phyloP scores from a whole-genome alignment of 1,140 invertebrate species.

The Hylyphantes graminicola region DNA sequence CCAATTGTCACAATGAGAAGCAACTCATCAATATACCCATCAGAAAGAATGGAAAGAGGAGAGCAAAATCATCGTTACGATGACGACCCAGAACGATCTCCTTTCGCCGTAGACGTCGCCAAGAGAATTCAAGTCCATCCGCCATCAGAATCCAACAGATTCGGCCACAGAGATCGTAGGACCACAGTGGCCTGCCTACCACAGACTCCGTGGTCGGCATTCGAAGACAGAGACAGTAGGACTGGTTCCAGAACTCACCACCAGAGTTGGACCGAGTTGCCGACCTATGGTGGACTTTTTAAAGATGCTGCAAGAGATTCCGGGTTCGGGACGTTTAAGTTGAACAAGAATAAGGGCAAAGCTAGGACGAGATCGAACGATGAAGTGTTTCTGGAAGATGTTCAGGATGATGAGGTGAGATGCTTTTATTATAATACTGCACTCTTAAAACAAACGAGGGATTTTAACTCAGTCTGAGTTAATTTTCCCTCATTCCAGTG shows the following conservation, averaged over 20 bases:
- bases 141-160: not conserved
- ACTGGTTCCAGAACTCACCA: not conserved
- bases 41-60: not conserved
- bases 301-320: conserved; percentile 6
- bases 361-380: conserved; percentile 9
- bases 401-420: conserved; percentile 46
- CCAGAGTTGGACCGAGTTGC: conserved; percentile 29
- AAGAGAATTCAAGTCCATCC: not conserved
- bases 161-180: conserved; percentile 6
- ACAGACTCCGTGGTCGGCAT: not conserved
- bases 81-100: conserved; percentile 5
- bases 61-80: not conserved
- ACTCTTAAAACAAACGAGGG: too few relatives aligned
- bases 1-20: conserved; percentile 14
- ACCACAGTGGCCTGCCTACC: conserved; percentile 28
- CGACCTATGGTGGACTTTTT: conserved; percentile 8
- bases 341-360: not conserved
- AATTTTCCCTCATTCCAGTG: too few relatives aligned
- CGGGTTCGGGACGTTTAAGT: not conserved
- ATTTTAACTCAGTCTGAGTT: too few relatives aligned
- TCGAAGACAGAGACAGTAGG: not conserved
- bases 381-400: conserved; percentile 44
- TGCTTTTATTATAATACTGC: too few relatives aligned
- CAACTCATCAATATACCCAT: conserved; percentile 21
- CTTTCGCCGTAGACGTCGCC: conserved; percentile 18